Percentiles rank a stretch among this genome's conserved stretches.
Conservation (phyloP, 2,888 invertebrate species). For the Netelia melanura region DNA sequence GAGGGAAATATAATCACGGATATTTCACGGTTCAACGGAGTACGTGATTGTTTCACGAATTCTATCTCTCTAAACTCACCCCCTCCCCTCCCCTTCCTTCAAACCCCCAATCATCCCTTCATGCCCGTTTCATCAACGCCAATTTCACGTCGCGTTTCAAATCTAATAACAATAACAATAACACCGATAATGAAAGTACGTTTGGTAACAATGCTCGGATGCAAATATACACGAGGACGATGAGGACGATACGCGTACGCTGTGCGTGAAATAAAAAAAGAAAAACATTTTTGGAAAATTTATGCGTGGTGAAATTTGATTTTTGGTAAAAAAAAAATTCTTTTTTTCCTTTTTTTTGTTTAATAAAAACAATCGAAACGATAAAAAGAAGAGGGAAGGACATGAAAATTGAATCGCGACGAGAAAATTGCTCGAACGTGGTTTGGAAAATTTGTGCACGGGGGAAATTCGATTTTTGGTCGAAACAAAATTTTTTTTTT, state of each 20-base stretch:
- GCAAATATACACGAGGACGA: not conserved
- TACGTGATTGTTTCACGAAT: slow-evolving; percentile 51
- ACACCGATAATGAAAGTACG: slow-evolving; percentile 4
- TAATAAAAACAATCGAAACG: not conserved
- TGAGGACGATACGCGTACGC: not conserved
- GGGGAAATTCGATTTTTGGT: too few relatives aligned
- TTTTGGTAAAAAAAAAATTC: too few relatives aligned
- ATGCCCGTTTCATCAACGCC: slow-evolving; percentile 3
- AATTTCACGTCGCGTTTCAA: slow-evolving; percentile 25
- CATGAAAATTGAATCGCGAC: not conserved
- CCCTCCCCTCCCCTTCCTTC: too few relatives aligned
- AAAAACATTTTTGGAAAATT: not conserved
- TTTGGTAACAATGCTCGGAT: not conserved
- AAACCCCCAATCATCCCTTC: not conserved
- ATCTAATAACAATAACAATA: slow-evolving; percentile 5
- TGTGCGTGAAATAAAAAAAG: not conserved
- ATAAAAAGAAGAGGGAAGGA: too few relatives aligned
- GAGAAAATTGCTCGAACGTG: too few relatives aligned
- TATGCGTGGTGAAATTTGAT: too few relatives aligned
- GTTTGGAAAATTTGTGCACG: too few relatives aligned
- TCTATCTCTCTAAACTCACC: slow-evolving; percentile 3
- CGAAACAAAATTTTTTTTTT: too few relatives aligned
- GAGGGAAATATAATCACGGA: slow-evolving; percentile 36
- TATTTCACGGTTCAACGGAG: slow-evolving; percentile 39
- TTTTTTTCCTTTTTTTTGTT: not conserved